phyloP scores from a whole-genome alignment of 2,888 invertebrate genomes.

The Aspidiotus destructor region DNA sequence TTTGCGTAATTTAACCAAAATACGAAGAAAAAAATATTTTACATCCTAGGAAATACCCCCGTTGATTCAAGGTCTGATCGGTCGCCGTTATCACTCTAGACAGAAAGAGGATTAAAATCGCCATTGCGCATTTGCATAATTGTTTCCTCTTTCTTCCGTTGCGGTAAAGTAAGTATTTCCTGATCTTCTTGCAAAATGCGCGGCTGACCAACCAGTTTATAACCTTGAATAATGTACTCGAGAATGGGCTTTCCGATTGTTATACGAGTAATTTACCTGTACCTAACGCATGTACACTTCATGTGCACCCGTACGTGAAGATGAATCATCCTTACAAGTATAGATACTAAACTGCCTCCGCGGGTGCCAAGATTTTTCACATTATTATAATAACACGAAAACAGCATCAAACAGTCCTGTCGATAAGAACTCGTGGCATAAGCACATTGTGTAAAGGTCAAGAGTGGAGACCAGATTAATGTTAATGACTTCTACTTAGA shows the following conservation, averaged over 20 bases:
- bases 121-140: constrained; percentile 15
- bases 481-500: too few species aligned
- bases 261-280: too few species aligned
- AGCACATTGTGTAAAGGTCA: too few species aligned
- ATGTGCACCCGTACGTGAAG: too few species aligned
- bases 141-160: constrained; percentile 25
- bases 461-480: too few species aligned
- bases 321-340: too few species aligned
- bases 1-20: background rate
- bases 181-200: constrained; percentile 20
- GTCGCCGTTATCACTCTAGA: background rate
- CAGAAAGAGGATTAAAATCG: constrained; percentile 16
- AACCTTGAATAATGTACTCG: constrained; percentile 19
- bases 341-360: too few species aligned
- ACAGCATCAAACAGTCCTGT: too few species aligned
- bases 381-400: too few species aligned
- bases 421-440: too few species aligned
- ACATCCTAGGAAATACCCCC: background rate
- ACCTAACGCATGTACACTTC: too few species aligned
- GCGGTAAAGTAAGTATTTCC: constrained; percentile 19
- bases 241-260: background rate
- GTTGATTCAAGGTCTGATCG: background rate
- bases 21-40: background rate
- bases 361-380: too few species aligned
- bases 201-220: constrained; percentile 27